phyloP scores from a whole-genome alignment of 2,888 invertebrate species.

The Teleogryllus oceanicus region DNA sequence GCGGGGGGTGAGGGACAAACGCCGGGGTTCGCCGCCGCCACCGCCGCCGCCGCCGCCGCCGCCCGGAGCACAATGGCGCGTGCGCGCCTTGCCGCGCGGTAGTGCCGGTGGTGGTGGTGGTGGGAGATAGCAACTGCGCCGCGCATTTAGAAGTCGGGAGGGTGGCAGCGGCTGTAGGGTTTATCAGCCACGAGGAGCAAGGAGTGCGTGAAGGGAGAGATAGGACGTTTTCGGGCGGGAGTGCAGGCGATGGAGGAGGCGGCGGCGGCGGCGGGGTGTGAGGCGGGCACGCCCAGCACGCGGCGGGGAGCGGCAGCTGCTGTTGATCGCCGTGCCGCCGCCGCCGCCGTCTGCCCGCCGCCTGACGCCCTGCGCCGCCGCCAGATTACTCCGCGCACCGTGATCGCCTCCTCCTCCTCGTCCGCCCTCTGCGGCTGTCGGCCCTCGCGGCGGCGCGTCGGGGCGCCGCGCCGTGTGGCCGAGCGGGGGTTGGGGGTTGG shows the following conservation, averaged over 20 bases:
- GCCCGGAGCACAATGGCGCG: conserved; percentile 1
- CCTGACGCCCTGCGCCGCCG: neutral
- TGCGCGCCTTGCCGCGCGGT: neutral
- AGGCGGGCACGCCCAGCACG: neutral
- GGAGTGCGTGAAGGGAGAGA: neutral
- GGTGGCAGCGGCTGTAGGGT: too few relatives aligned
- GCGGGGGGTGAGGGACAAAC: neutral
- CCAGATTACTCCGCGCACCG: neutral
- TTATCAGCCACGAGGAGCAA: neutral
- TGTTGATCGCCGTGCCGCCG: neutral
- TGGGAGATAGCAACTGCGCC: too few relatives aligned
- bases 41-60: neutral
- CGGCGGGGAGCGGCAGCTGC: neutral
- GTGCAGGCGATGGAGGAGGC: fast-evolving
- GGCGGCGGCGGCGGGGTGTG: neutral
- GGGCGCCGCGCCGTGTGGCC: neutral
- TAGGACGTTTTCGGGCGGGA: neutral
- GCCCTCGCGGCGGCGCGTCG: too few relatives aligned
- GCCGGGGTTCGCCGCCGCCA: neutral
- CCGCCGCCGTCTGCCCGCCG: conserved; percentile 2
- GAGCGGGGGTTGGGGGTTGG: neutral
- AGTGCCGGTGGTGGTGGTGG: too few relatives aligned
- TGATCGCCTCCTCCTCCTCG: neutral
- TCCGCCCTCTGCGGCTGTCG: too few relatives aligned
- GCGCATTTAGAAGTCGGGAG: too few relatives aligned